Evolutionary conservation across 2,888 invertebrate genomes (phyloP).

Genomic region (Stomorhina lunata): DNA sequence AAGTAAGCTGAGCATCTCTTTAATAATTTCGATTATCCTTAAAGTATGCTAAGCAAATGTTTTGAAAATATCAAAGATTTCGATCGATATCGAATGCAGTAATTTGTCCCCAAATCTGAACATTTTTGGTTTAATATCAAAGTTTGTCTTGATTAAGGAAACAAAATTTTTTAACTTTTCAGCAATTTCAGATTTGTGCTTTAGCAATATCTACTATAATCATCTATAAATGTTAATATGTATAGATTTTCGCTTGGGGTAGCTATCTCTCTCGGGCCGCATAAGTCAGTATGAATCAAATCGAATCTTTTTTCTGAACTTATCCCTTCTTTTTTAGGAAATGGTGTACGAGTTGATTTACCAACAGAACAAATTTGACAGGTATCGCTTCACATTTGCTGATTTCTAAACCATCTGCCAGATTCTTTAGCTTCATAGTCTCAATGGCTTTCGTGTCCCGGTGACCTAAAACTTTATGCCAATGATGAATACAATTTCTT

Average conservation of each 20-base stretch:
- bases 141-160: neutral
- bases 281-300: neutral
- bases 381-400: neutral
- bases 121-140: neutral
- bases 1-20: no score
- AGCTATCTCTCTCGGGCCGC: neutral
- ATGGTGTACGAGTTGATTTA: neutral
- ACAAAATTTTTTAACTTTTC: neutral
- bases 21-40: no score
- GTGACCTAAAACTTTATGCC: neutral
- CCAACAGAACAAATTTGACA: neutral
- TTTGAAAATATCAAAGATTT: no score
- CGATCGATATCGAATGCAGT: no score
- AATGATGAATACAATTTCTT: neutral
- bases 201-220: neutral
- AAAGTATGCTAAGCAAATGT: no score
- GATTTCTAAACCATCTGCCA: neutral
- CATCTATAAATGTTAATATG: neutral
- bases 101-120: no score
- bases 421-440: neutral
- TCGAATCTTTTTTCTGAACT: neutral
- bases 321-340: neutral
- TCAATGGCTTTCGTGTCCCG: neutral
- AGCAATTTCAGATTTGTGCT: neutral
- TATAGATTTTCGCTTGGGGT: neutral